Base-by-base conservation (phyloP, 2,113 vertebrate genomes). In the Xiphophorus hellerii region DNA sequence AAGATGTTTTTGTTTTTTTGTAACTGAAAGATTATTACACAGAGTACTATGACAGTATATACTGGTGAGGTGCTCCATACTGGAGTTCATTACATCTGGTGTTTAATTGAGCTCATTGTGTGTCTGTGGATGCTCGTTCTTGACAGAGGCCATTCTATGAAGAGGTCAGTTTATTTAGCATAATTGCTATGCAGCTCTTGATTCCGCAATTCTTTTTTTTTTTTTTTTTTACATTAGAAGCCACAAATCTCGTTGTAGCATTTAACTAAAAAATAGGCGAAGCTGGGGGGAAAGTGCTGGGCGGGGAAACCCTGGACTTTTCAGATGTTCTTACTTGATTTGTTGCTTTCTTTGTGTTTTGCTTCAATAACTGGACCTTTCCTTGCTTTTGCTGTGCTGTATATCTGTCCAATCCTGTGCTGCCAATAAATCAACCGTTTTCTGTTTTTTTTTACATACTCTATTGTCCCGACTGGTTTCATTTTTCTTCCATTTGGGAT, bases 391-490 rank as follows among this genome's bases (percentile, higher is more conserved):
- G 60, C 68, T 67, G 66, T 83, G 37, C 58, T 81, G 69, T 78
- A 27, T 29, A 29, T 87, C 71, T 76, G 75, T 89, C 71, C 8
- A 70, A 71, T 67, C 60, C 76, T 84, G 68, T 88, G 64, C 82
- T 81, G 75, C 78, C 76, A 90, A 92, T 92, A 92, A 93, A 93
- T 80, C 11, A 62, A 84, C 66, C n/a, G 70, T 88, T 89, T 81
- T 15, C 39, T 42, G 39, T 42, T 37, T 31, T 31, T 44, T 48
- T 35, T 69, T 85, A 88, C 60, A 76, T 68, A 28, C 60, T 61
- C 25, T n/a, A 12, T 66, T 72, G 51, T 54, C 48, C 37, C 33
- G 20, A 31, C 28, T 37, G 5, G 5, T 74, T 69, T 83, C 0
- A 9, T 62, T 20, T 51, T 63, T 31, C 14, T 22, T 12, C 22